Conservation (phyloP, 64 coral and sea anemone species). For the Actinia equina region DNA sequence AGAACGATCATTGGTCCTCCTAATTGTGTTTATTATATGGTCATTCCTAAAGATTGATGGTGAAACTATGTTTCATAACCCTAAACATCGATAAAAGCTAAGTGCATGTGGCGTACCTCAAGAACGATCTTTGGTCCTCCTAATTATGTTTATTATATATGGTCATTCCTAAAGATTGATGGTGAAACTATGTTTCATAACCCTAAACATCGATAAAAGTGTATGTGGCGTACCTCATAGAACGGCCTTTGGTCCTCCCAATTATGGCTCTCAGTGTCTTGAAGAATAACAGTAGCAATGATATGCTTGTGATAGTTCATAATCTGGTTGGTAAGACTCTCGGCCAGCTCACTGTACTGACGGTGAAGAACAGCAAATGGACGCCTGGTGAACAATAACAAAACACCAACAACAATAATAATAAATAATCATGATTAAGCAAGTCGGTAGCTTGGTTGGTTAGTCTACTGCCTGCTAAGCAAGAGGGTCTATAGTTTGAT, state of each 20-base stretch:
- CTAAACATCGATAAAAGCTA: neutral
- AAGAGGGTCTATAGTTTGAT: neutral
- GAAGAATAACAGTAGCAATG: slow-evolving; percentile 71
- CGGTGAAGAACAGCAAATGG: slow-evolving; percentile 67
- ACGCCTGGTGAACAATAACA: slow-evolving; percentile 39
- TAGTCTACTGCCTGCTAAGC: neutral
- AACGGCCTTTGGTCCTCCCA: slow-evolving; percentile 88
- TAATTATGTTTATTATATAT: slow-evolving; percentile 1
- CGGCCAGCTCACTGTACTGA: slow-evolving; percentile 82
- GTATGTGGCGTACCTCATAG: slow-evolving; percentile 64
- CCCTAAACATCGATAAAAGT: neutral
- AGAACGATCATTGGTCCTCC: slow-evolving; percentile 81
- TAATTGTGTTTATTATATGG: neutral
- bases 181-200: no score
- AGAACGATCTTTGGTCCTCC: slow-evolving; percentile 83
- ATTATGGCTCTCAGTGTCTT: slow-evolving; percentile 88
- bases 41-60: no score
- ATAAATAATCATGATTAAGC: no score
- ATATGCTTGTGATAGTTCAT: slow-evolving; percentile 75
- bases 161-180: no score
- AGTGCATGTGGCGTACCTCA: slow-evolving; percentile 52
- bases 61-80: no score
- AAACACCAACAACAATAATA: neutral
- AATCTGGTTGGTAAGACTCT: slow-evolving; percentile 72
- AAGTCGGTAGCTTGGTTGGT: neutral